Evolutionary conservation across 2,888 invertebrate species (phyloP), one percentile per base, ranked within the genome.

Genomic region (Colostygia pectinataria): DNA sequence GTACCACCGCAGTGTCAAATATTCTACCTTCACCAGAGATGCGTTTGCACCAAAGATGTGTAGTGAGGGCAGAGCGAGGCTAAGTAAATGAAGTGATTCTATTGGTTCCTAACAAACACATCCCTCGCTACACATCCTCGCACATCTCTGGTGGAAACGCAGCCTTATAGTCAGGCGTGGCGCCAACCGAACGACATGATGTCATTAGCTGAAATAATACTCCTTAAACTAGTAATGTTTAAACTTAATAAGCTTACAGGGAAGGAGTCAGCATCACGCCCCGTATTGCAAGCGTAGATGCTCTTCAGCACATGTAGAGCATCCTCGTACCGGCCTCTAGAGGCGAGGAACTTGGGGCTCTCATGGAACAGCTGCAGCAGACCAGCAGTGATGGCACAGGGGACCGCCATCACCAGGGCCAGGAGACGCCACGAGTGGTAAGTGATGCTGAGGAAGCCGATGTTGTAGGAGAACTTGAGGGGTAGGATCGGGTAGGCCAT

Each of bases 371-470:
- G 77, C 4, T 88, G 80, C 7, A 94, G 81, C 7, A 93, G 85
- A 2, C 91, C 59, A 0, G 94, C 92, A 0, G 94, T 93, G 8
- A 92, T 60, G 0, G 94, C 72, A 55, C 93, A 93, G 0, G 96
- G 93, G 0, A 94, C 39, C 0, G 93, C 91, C 71, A 95, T 92
- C 0, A 93, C 75, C 0, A 94, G 79, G 0, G 96, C 83, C 45
- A 95, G 92, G 2, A 96, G 72, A n/a, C 96, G 91, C 97, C 97
- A 97, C 0, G 96, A 93, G 9, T 93, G 91, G 70, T 92, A 93
- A 5, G 74, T 73, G 63, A 95, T 83, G 41, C 88, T 90, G 18
- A 93, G 71, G 49, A 91, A 72, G 9, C 73, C 74, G 38, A 89
- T 82, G 14, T 75, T 70, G 47, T 89, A 71, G 0, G 90, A 75